A percentile compares a stretch with the other conserved stretches of the same genome.
These are phyloP conservation scores for Cryptus armator DNA, from an alignment of 2,888 invertebrate species.

Conservation along the genomic window DNA sequence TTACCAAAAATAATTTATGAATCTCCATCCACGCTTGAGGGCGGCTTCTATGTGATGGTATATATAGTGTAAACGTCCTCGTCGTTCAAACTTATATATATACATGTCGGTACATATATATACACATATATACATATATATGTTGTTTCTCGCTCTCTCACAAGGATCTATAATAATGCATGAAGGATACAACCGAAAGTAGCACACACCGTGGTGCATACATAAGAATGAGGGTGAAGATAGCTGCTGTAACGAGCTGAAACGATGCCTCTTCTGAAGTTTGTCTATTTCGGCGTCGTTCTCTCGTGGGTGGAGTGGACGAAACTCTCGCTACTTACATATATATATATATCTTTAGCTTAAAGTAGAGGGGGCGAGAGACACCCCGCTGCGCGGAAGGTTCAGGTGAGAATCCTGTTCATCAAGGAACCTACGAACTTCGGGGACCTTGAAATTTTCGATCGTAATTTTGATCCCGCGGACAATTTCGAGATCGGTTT, in stretches of 20 bases:
- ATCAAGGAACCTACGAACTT: constrained; percentile 54
- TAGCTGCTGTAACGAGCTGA: constrained; percentile 60
- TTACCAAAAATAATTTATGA: constrained; percentile 85
- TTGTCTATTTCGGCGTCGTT: constrained; percentile 57
- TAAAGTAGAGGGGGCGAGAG: constrained; percentile 53
- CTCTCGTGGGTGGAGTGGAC: constrained; percentile 44
- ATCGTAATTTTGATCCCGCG: not conserved
- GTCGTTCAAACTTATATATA: not conserved
- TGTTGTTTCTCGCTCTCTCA: constrained; percentile 45
- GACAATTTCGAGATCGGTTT: constrained; percentile 5
- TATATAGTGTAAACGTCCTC: constrained; percentile 47
- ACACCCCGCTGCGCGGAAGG: constrained; percentile 79
- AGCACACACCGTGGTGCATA: constrained; percentile 49
- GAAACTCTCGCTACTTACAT: constrained; percentile 51
- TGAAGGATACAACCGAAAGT: constrained; percentile 58
- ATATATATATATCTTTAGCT: constrained; percentile 45
- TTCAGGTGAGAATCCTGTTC: constrained; percentile 75
- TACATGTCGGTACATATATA: not conserved
- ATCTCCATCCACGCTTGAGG: constrained; percentile 77
- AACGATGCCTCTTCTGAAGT: constrained; percentile 28
- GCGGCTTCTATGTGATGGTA: constrained; percentile 64
- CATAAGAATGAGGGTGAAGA: constrained; percentile 60
- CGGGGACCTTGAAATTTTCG: not conserved
- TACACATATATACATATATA: constrained; percentile 1
- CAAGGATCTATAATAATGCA: constrained; percentile 25